These are phyloP conservation scores for Agapornis canus DNA, from an alignment of 2,797 vertebrate species.

Conservation along the genomic window DNA sequence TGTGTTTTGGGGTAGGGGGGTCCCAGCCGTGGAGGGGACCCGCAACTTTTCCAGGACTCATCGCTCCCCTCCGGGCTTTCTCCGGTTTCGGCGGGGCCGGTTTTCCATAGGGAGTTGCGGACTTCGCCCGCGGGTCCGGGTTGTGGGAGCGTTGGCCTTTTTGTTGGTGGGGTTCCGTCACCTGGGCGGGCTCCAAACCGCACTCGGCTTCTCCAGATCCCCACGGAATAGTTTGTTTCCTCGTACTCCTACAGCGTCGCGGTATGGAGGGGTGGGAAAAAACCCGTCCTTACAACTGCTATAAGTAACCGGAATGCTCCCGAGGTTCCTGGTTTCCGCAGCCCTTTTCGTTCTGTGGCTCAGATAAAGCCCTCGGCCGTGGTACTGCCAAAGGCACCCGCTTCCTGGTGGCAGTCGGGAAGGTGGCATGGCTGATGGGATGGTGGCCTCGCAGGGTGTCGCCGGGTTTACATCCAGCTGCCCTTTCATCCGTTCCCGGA, in stretches of 20 bases:
- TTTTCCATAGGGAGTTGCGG: neutral
- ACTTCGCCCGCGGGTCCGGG: neutral
- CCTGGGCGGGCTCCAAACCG: neutral
- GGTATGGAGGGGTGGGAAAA: rapidly evolving
- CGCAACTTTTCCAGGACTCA: neutral
- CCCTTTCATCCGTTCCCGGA: neutral
- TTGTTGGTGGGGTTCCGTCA: neutral
- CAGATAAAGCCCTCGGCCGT: neutral
- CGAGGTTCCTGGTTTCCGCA: neutral
- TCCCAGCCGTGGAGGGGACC: rapidly evolving
- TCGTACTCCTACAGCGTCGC: rapidly evolving
- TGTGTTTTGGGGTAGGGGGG: rapidly evolving
- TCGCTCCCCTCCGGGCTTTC: neutral
- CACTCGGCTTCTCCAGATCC: neutral
- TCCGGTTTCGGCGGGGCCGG: neutral
- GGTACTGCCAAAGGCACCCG: neutral
- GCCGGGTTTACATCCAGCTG: neutral
- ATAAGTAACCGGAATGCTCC: neutral
- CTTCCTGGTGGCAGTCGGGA: neutral
- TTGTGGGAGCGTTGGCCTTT: neutral
- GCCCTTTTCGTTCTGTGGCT: neutral
- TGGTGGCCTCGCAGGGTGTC: neutral
- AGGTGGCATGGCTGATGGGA: conserved; percentile 13
- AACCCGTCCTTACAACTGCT: neutral
- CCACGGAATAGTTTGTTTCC: rapidly evolving